Conservation (phyloP, 2,888 invertebrate species). For the Acanthosepion pharaonis region DNA sequence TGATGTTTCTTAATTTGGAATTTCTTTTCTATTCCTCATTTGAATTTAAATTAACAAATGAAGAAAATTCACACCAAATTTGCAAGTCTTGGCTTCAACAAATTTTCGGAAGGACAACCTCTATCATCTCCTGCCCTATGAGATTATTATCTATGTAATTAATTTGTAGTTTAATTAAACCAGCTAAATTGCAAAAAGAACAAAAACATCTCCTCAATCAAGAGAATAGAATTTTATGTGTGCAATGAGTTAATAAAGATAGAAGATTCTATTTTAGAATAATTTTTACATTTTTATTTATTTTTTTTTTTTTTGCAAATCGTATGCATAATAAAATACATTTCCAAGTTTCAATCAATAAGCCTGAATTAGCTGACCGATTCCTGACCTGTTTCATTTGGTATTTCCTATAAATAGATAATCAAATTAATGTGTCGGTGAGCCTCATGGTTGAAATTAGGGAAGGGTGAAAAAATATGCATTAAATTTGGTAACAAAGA, state of each 20-base stretch:
- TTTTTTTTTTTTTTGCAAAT: background rate
- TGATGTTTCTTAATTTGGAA: background rate
- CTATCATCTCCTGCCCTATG: background rate
- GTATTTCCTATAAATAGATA: background rate
- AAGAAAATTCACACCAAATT: background rate
- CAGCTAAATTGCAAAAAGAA: background rate
- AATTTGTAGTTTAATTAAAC: background rate
- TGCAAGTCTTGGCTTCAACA: background rate
- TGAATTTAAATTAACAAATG: slow-evolving; percentile 12
- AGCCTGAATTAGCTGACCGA: no score
- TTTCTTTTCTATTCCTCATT: background rate
- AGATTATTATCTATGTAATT: background rate
- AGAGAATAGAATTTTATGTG: background rate
- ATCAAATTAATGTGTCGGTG: background rate
- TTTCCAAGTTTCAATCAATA: background rate
- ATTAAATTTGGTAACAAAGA: background rate
- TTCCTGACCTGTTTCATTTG: no score
- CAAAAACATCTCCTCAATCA: background rate
- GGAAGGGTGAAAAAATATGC: background rate
- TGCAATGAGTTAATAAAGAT: background rate
- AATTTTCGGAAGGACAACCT: background rate
- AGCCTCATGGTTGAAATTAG: background rate
- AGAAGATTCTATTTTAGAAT: background rate
- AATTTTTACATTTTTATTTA: background rate
- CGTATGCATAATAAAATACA: background rate